A percentile compares a stretch with the other conserved stretches of the same genome.
Evolutionary conservation across 2,888 invertebrate genomes (phyloP).

Genomic region (Drosophila aldrichi): DNA sequence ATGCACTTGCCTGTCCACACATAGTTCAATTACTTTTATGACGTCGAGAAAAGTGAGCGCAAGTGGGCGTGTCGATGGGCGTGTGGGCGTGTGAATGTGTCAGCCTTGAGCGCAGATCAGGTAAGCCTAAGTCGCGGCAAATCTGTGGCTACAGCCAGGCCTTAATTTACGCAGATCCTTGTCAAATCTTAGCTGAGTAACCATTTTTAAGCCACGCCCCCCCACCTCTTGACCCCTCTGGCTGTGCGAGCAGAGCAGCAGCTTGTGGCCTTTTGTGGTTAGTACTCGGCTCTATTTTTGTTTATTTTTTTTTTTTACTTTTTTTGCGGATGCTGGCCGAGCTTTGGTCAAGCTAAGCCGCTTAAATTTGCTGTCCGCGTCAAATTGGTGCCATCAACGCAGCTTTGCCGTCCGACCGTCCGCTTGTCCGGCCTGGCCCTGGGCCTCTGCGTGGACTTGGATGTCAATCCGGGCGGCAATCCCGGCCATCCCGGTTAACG

Average conservation of each 20-base stretch:
- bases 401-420: conserved; percentile 48
- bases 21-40: conserved; percentile 52
- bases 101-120: conserved; percentile 17
- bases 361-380: conserved; percentile 73
- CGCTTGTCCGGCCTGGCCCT: not conserved
- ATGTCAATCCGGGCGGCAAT: conserved; percentile 51
- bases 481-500: conserved; percentile 7
- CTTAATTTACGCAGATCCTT: conserved; percentile 51
- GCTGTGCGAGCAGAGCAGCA: not conserved
- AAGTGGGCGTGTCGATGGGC: not conserved
- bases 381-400: conserved; percentile 76
- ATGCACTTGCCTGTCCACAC: not conserved
- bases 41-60: not conserved
- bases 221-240: too few species aligned
- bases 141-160: conserved; percentile 3
- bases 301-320: not conserved
- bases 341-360: conserved; percentile 75
- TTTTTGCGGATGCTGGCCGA: conserved; percentile 27
- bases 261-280: conserved; percentile 30
- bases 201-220: conserved; percentile 26
- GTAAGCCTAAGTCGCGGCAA: conserved; percentile 3
- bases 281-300: not conserved
- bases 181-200: conserved; percentile 46
- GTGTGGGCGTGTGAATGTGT: not conserved
- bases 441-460: conserved; percentile 30